A percentile compares a stretch with the other conserved stretches of the same genome.
Evolutionary conservation across 2,888 invertebrate genomes (phyloP).

Genomic region (Elaeidobius kamerunicus): DNA sequence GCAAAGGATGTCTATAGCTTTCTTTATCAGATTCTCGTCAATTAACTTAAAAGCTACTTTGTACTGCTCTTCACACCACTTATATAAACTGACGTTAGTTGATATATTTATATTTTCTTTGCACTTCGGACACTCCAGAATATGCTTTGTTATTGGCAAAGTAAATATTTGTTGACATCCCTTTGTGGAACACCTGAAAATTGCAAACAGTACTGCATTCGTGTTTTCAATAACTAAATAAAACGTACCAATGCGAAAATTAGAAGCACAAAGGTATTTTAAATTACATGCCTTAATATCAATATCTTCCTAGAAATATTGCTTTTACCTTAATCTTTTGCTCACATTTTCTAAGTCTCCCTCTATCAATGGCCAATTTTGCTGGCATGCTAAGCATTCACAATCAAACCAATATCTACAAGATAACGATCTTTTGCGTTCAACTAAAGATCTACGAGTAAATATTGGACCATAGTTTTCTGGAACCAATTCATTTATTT

Average conservation of each 20-base stretch:
- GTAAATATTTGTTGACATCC: slow-evolving; percentile 53
- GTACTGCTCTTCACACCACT: slow-evolving; percentile 53
- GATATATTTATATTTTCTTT: slow-evolving; percentile 52
- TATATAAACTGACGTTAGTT: too few species aligned
- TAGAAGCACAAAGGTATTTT: not conserved
- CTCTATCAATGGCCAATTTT: slow-evolving; percentile 70
- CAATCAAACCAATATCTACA: slow-evolving; percentile 80
- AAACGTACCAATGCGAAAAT: not conserved
- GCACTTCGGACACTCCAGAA: slow-evolving; percentile 54
- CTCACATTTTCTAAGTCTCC: slow-evolving; percentile 54
- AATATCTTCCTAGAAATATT: not conserved
- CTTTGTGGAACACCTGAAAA: slow-evolving; percentile 53
- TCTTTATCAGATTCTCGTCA: slow-evolving; percentile 54
- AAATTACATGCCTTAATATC: not conserved
- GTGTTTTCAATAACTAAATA: not conserved
- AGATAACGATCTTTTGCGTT: slow-evolving; percentile 62
- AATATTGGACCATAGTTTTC: slow-evolving; percentile 86
- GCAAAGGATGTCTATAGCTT: slow-evolving; percentile 57
- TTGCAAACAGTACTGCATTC: not conserved
- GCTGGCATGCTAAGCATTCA: slow-evolving; percentile 66
- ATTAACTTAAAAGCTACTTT: slow-evolving; percentile 50
- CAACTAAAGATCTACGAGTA: slow-evolving; percentile 53
- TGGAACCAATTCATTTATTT: slow-evolving; percentile 64
- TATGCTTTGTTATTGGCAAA: slow-evolving; percentile 48
- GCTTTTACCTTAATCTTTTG: slow-evolving; percentile 48